Conservation (phyloP, 2,888 invertebrate species). For the Plebejus melissa region DNA sequence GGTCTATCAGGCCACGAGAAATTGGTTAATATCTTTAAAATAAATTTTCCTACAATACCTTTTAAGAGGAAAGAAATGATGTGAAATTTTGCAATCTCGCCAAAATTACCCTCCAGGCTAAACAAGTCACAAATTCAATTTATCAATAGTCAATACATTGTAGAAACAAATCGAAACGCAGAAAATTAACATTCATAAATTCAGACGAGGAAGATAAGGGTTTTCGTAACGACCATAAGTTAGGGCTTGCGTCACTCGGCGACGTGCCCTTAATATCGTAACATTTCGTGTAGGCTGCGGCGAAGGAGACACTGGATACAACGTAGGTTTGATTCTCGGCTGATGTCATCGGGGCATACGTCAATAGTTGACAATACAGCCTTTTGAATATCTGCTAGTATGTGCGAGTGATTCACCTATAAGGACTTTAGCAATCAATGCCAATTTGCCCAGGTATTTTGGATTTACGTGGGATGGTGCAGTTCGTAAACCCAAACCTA, state of each 20-base stretch:
- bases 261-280: conserved; percentile 35
- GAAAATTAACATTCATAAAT: conserved; percentile 17
- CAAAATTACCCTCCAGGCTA: neutral
- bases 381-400: conserved; percentile 25
- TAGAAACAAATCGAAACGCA: neutral
- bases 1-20: no score
- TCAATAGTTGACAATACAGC: conserved; percentile 31
- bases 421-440: conserved; percentile 23
- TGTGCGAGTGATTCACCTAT: conserved; percentile 19
- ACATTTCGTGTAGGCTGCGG: conserved; percentile 39
- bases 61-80: no score
- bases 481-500: conserved; percentile 13
- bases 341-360: conserved; percentile 41
- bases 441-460: conserved; percentile 10
- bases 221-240: conserved; percentile 22
- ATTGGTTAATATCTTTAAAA: no score
- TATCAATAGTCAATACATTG: neutral
- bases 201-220: conserved; percentile 12
- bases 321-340: conserved; percentile 41
- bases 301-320: conserved; percentile 39
- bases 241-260: conserved; percentile 26
- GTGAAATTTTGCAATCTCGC: no score
- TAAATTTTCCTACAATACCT: neutral
- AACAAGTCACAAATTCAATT: neutral
- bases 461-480: conserved; percentile 12